Base-by-base conservation (phyloP, 2,888 invertebrate genomes). In the Tortricodes alternella region DNA sequence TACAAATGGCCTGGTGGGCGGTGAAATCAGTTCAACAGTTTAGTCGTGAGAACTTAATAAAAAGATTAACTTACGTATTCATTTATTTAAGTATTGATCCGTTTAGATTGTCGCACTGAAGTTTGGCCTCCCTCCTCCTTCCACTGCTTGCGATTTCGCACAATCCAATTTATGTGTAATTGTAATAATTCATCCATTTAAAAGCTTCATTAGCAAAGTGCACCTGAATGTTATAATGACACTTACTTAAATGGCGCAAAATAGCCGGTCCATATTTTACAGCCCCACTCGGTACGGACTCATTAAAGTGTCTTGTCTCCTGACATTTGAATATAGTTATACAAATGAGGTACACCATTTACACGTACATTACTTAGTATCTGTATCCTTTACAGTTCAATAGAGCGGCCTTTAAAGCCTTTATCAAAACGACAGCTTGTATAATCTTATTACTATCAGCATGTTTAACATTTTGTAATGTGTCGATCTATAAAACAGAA, bases 311-410 rank as follows among this genome's bases (percentile, higher is more conserved):
- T 71, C 74, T 59, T 48, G 58, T 60, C 51, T 48, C 53, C 37
- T 64, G 74, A 75, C 74, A 74, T 79, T 76, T 78, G 71, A 70
- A 78, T 76, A 76, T 66, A 68, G 66, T 66, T 61, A 62, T 68
- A 78, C 75, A 76, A 76, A 74, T 75, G 24, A 48, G 39, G 23
- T 46, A 41, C 46, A 48, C 48, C 48, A 48, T 48, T 53, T 39
- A 53, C 29, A 41, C 34, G 4, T 18, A 3, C 46, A 46, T 50
- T 41, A n/a, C 13, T 41, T 15, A 19, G 34, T 32, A 29, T 19
- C 18, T 13, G n/a, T n/a, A n/a, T n/a, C n/a, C n/a, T n/a, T n/a
- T 34, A 39, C 38, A 53, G 23, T 13, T 44, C 18, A 6, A 44
- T 44, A n/a, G 24, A 41, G 41, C 18, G 11, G 35, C 16, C 5